Evolutionary conservation across 2,797 vertebrate species (phyloP).

Genomic region (Phrynocephalus guinanensis): DNA sequence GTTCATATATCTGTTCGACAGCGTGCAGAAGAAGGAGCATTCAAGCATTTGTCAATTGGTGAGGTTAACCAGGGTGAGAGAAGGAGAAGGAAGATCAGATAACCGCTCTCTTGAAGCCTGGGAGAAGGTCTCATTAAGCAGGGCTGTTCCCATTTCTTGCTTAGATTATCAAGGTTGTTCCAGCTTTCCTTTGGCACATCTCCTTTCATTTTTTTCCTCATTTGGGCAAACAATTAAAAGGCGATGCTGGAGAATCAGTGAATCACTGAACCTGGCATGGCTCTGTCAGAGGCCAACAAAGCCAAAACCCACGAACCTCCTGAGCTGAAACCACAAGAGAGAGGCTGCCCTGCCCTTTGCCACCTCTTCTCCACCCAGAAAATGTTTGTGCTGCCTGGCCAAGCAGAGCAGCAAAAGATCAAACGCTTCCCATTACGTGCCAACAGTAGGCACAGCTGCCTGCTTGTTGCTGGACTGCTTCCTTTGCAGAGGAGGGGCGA

Average conservation of each 20-base stretch:
- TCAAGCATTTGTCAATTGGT: neutral
- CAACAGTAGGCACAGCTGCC: constrained; percentile 51
- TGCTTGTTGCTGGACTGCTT: constrained; percentile 40
- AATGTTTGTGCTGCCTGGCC: constrained; percentile 34
- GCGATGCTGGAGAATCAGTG: neutral
- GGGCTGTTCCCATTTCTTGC: neutral
- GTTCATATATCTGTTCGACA: neutral
- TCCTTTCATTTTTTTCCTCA: neutral
- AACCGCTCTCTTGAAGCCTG: neutral
- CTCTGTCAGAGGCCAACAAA: neutral
- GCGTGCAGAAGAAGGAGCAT: neutral
- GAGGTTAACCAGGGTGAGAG: neutral
- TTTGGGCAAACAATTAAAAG: constrained; percentile 32
- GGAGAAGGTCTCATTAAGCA: neutral
- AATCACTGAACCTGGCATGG: neutral
- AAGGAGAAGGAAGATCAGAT: neutral
- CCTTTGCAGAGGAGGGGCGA: constrained; percentile 37
- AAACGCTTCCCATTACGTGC: constrained; percentile 34
- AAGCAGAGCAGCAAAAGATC: constrained; percentile 39
- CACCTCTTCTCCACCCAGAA: neutral
- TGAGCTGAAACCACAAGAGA: constrained; percentile 19
- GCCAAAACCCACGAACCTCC: constrained; percentile 14
- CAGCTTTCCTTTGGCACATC: neutral
- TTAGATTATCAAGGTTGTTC: constrained; percentile 1
- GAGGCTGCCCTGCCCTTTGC: constrained; percentile 29